Percentiles rank a stretch among this genome's conserved stretches.
Evolutionary conservation across 2,797 vertebrate genomes (phyloP).

Genomic region (Ptychadena robeensis): DNA sequence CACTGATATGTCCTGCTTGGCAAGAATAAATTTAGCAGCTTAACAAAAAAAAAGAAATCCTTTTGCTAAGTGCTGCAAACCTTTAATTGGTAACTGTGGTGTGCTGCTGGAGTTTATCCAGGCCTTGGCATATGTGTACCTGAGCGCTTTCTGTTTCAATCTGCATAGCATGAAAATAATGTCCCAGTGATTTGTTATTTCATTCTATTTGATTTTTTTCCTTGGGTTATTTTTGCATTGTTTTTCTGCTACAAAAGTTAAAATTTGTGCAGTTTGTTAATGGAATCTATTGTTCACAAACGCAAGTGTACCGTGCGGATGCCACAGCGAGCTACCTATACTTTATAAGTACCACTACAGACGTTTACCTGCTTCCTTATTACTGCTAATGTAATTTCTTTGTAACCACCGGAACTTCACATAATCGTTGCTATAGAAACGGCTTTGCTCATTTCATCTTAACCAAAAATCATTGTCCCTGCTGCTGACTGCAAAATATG

Average conservation of each 20-base stretch:
- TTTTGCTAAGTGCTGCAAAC: constrained; percentile 3
- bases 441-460: neutral
- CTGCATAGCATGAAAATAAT: constrained; percentile 27
- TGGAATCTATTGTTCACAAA: neutral
- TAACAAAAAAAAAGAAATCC: constrained; percentile 12
- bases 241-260: neutral
- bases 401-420: neutral
- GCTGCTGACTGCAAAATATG: neutral
- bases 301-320: neutral
- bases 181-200: constrained; percentile 1
- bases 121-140: constrained; percentile 19
- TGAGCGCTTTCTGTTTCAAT: constrained; percentile 3
- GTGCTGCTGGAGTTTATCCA: constrained; percentile 30
- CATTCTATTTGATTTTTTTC: neutral
- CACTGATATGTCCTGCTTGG: constrained; percentile 15
- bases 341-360: neutral
- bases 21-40: constrained; percentile 5
- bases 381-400: neutral
- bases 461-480: neutral
- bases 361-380: neutral
- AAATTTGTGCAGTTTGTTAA: neutral
- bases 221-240: too few species aligned
- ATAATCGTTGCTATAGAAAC: neutral
- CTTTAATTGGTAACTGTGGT: constrained; percentile 14
- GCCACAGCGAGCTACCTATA: neutral